Percentiles rank a stretch among this genome's conserved stretches.
These are phyloP conservation scores for Diceros bicornis DNA, from an alignment of 2,797 vertebrate genomes.

Conservation along the genomic window DNA sequence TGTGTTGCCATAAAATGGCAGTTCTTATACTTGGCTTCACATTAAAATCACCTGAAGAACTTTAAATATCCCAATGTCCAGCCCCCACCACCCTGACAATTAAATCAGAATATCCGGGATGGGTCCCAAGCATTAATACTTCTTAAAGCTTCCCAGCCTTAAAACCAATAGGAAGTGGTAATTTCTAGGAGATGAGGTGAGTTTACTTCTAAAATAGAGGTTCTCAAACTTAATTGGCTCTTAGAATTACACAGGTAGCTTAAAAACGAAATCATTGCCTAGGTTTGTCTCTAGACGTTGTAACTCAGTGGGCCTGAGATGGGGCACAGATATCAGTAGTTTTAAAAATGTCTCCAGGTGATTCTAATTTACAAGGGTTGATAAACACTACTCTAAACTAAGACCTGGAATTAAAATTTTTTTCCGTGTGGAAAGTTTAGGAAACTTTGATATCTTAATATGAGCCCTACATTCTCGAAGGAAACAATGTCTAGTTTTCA, in stretches of 20 bases:
- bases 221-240: not conserved
- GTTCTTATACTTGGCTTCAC: not conserved
- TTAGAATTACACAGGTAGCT: not conserved
- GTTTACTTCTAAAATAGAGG: slow-evolving; percentile 34
- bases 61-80: not conserved
- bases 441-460: slow-evolving; percentile 13
- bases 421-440: not conserved
- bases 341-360: not conserved
- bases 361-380: not conserved
- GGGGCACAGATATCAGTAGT: not conserved
- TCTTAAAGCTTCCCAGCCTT: slow-evolving; percentile 1
- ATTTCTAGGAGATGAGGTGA: not conserved
- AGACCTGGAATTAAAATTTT: not conserved
- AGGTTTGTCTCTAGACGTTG: not conserved
- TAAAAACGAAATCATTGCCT: not conserved
- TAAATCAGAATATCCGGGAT: not conserved
- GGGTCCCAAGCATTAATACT: not conserved
- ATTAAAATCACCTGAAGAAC: not conserved
- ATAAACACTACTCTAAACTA: not conserved
- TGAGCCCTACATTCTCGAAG: not conserved
- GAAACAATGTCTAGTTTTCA: not conserved
- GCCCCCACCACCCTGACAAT: not conserved
- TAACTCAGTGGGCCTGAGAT: not conserved
- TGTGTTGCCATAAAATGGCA: not conserved
- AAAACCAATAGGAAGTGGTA: slow-evolving; percentile 19